phyloP scores from a whole-genome alignment of 2,113 vertebrate species.

The Microtus richardsoni region DNA sequence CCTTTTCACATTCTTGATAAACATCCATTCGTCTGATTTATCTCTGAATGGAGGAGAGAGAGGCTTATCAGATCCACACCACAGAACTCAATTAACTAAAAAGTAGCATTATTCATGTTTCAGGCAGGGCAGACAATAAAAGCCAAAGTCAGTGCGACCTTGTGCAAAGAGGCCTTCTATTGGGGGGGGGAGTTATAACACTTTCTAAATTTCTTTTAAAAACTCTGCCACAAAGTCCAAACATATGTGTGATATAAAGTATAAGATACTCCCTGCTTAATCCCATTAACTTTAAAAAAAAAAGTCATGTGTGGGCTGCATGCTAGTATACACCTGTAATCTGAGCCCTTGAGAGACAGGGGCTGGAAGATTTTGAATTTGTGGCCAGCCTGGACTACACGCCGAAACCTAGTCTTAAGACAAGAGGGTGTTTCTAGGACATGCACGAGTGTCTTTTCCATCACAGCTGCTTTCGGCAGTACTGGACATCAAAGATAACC shows the following conservation, averaged over 20 bases:
- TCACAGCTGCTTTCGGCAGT: background rate
- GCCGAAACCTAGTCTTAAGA: background rate
- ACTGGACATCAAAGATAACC: background rate
- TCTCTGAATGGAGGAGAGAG: conserved; percentile 23
- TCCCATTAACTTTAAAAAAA: background rate
- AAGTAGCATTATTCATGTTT: background rate
- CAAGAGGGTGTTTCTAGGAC: background rate
- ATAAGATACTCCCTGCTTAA: background rate
- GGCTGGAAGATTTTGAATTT: background rate
- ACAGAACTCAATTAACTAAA: conserved; percentile 46
- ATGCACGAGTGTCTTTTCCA: background rate
- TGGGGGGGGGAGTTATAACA: background rate
- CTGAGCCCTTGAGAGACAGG: background rate
- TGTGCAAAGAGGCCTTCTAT: background rate
- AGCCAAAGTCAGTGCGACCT: background rate
- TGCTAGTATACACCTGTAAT: background rate
- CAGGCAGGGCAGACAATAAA: background rate
- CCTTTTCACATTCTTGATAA: conserved; percentile 59
- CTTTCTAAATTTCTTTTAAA: background rate
- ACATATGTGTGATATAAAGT: background rate
- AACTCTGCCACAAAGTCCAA: background rate
- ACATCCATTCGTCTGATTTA: conserved; percentile 7
- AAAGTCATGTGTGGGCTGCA: background rate
- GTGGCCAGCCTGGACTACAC: background rate
- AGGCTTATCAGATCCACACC: conserved; percentile 13